phyloP scores from a whole-genome alignment of 1,140 invertebrate genomes.

The Octopus bimaculoides region DNA sequence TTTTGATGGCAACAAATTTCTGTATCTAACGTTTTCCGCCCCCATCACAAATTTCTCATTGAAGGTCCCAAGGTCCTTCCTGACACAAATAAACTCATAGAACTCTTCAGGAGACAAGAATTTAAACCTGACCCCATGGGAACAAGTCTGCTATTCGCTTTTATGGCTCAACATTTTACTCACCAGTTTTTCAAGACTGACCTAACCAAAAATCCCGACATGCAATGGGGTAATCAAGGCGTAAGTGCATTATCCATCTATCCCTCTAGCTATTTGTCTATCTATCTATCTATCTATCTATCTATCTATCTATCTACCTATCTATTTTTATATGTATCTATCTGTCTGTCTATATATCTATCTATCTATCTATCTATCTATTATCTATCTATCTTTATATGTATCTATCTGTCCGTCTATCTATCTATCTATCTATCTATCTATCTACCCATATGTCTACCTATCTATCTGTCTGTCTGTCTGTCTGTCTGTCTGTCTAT shows the following conservation, averaged over 20 bases:
- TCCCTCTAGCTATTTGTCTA: too few species aligned
- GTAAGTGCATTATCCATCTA: conserved; percentile 35
- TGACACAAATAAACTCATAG: conserved; percentile 38
- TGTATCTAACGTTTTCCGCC: conserved; percentile 3
- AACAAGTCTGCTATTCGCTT: conserved; percentile 56
- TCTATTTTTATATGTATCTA: too few species aligned
- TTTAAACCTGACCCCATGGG: conserved; percentile 56
- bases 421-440: too few species aligned
- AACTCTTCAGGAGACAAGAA: conserved; percentile 52
- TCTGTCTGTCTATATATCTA: too few species aligned
- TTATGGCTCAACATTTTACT: conserved; percentile 59
- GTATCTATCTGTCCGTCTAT: too few species aligned
- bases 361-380: too few species aligned
- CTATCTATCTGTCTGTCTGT: too few species aligned
- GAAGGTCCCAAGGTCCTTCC: conserved; percentile 43
- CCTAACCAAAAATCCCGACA: conserved; percentile 48
- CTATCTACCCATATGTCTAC: too few species aligned
- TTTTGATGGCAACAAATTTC: not conserved
- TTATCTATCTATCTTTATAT: too few species aligned
- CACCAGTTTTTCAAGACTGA: conserved; percentile 60
- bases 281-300: too few species aligned
- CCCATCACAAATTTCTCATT: conserved; percentile 16
- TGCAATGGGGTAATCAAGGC: conserved; percentile 55
- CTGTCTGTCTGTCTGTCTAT: too few species aligned
- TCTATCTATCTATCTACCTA: too few species aligned